These are phyloP conservation scores for Bradypodion ventrale DNA, from an alignment of 2,797 vertebrate species.

Conservation along the genomic window DNA sequence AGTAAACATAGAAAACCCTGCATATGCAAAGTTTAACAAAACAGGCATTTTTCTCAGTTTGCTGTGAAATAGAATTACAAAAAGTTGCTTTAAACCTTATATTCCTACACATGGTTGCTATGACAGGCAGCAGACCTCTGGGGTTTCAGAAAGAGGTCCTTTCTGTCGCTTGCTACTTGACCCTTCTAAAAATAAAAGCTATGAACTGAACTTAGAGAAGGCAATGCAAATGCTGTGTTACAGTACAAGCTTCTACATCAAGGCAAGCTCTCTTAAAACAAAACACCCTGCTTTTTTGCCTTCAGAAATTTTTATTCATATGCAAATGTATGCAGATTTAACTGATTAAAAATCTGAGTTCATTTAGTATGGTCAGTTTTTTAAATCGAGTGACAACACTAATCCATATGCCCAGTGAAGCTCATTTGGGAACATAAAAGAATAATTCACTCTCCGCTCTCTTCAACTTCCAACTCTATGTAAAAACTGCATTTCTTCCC, in stretches of 20 bases:
- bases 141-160: not conserved
- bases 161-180: not conserved
- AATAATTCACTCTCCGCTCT: not conserved
- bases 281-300: not conserved
- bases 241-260: not conserved
- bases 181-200: not conserved
- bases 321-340: conserved; percentile 16
- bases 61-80: not conserved
- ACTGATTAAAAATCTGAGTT: not conserved
- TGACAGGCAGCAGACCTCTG: not conserved
- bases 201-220: not conserved
- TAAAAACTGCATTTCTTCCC: conserved; percentile 41
- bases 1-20: too few species aligned
- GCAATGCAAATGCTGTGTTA: not conserved
- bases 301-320: not conserved
- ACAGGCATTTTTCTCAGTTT: not conserved
- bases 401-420: conserved; percentile 34
- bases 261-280: not conserved
- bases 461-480: conserved; percentile 9
- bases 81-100: not conserved
- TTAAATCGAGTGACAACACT: conserved; percentile 11
- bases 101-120: not conserved
- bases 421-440: conserved; percentile 32
- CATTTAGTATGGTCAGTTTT: not conserved
- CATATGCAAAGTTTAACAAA: too few species aligned